Evolutionary conservation across 2,797 vertebrate species (phyloP).

Genomic region (Helostoma temminkii): DNA sequence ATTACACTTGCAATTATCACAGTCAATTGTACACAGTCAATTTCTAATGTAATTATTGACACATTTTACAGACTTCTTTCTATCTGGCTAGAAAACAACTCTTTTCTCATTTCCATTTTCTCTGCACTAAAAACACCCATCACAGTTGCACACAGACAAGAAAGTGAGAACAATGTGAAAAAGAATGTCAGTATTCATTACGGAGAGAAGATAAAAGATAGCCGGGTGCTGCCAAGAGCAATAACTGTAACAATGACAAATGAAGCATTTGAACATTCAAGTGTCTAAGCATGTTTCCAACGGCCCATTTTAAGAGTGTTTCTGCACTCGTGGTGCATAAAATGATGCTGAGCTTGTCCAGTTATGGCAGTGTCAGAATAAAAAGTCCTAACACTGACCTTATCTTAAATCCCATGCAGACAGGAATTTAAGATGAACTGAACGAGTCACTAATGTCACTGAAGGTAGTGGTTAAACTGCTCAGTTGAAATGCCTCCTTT

Average conservation of each 20-base stretch:
- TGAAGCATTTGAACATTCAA: constrained; percentile 74
- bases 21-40: constrained; percentile 31
- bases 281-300: constrained; percentile 70
- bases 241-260: constrained; percentile 75
- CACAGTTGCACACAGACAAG: constrained; percentile 51
- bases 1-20: constrained; percentile 56
- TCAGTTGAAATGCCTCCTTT: too few species aligned
- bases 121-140: constrained; percentile 41
- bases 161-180: constrained; percentile 69
- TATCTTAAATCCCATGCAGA: constrained; percentile 42
- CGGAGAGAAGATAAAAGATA: constrained; percentile 67
- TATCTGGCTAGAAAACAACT: constrained; percentile 22
- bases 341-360: constrained; percentile 68
- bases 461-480: constrained; percentile 25
- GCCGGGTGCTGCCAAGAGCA: constrained; percentile 71
- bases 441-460: constrained; percentile 35
- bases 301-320: constrained; percentile 64
- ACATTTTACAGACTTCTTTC: constrained; percentile 32
- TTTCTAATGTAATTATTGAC: constrained; percentile 53
- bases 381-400: constrained; percentile 58
- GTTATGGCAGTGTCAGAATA: constrained; percentile 62
- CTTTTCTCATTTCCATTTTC: constrained; percentile 20
- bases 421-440: constrained; percentile 41
- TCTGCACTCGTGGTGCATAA: constrained; percentile 58
- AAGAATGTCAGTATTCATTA: constrained; percentile 71